Evolutionary conservation across 2,113 vertebrate species (phyloP), one percentile per base, ranked within the genome.

Genomic region (Galemys pyrenaicus): DNA sequence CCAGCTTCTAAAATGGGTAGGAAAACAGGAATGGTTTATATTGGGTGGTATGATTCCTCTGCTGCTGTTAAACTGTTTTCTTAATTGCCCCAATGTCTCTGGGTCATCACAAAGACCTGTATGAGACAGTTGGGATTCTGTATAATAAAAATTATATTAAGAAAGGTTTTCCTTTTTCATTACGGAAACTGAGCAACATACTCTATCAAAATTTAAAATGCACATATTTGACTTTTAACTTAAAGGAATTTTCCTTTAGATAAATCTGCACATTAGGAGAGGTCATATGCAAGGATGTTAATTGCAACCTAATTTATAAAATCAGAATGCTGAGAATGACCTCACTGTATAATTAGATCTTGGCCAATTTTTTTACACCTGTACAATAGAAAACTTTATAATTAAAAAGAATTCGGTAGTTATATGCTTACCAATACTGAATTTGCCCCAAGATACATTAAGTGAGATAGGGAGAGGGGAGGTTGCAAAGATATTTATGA

Each of bases 171-270:
- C 62, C 12, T 49, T 49, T 49, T 49, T 49, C 12, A 2, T 81
- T 56, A 35, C 58, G 78, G 68, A 88, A 70, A 60, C 35, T 49
- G 37, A 67, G 49, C 58, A 39, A 19, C 15, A 68, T 49, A 81
- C 13, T 87, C 2, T 75, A 39, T 77, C 60, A 94, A 83, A 81
- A 9, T 46, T 56, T 11, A 54, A 92, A 60, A 39, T 60, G 24
- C 24, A 68, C 73, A 79, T 78, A 44, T 83, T 64, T 84, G 32
- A 82, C 60, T 28, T 54, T 26, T 68, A 60, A 77, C 26, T 68
- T 94, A 60, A 60, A 81, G n/a, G 17, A 86, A 79, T 81, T 93
- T 30, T 81, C 32, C 9, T 58, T 39, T 56, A 93, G 46, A 39
- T 89, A 85, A 84, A 62, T 85, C 41, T 85, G 35, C 35, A 44